Base-by-base conservation (phyloP, 2,888 invertebrate genomes). In the Leptogaster cylindrica region DNA sequence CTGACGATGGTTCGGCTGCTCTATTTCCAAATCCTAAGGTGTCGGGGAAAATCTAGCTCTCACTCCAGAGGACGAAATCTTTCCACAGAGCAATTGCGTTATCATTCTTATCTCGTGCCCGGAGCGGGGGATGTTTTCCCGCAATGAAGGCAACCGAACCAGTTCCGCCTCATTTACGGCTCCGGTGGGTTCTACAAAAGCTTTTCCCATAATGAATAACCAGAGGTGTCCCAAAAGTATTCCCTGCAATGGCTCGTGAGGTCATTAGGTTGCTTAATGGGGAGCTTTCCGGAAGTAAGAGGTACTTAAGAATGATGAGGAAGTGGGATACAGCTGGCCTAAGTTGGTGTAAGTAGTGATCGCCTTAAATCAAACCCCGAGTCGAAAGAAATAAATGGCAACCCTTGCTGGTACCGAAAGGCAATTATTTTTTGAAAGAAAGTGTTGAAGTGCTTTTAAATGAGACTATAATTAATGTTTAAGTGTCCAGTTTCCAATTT, bases 231-330 rank as follows among this genome's bases (percentile, higher is more conserved):
- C 41, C 58, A 39, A 25, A 41, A 41, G 25, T 31, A 25, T 41
- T 58, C 31, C 10, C 14, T 18, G 23, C 58, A 58, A 16, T 41
- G 41, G 16, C 23, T 25, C 14, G 25, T 39, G 41, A 39, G 58
- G 41, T 58, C 58, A 58, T 58, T 58, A 39, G 58, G 58, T 39
- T 25, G 25, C 58, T 58, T 58, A 58, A 58, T 58, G 39, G 41
- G 5, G 31, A 25, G 58, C 41, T 58, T 58, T 41, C 27, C 58
- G 36, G 41, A 58, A 58, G 58, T 41, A 39, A 58, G 25, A 14
- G 39, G 41, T 58, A 41, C 58, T 58, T 58, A 58, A 58, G 16
- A 41, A 41, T 58, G 58, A 58, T 58, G 58, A 58, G 41, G 27
- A 41, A 36, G 58, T 41, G 41, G 16, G 41, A 39, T 12, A 58